Percentiles rank a stretch among this genome's conserved stretches.
These are phyloP conservation scores for Grapholita molesta DNA, from an alignment of 1,140 invertebrate genomes.

Conservation along the genomic window DNA sequence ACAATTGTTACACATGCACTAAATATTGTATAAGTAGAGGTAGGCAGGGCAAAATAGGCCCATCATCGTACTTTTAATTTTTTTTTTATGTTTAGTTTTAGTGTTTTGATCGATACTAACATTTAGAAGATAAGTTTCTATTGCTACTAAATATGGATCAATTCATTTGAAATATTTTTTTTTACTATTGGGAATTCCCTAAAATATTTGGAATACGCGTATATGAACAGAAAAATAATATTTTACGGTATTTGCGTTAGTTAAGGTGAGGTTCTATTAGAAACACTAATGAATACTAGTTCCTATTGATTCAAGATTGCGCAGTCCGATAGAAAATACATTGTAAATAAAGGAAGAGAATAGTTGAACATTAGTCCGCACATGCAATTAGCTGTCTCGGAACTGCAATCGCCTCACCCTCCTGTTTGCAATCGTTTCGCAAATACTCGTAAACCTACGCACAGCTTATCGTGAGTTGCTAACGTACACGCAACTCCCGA, in stretches of 20 bases:
- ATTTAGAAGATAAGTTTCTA: no score
- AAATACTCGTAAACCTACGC: neutral
- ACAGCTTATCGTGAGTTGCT: neutral
- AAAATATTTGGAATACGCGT: no score
- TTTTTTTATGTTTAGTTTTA: no score
- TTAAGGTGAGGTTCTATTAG: neutral
- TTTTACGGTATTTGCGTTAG: neutral
- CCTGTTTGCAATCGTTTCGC: neutral
- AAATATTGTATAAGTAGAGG: no score
- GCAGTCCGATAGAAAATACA: neutral
- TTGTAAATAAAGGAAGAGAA: neutral
- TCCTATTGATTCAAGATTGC: neutral
- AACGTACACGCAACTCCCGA: neutral
- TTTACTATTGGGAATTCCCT: no score
- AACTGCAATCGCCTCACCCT: neutral
- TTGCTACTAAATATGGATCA: no score
- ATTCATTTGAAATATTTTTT: no score
- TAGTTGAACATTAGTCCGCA: neutral
- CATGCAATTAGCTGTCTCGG: neutral
- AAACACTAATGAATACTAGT: neutral
- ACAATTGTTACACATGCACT: no score
- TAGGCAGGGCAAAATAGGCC: no score
- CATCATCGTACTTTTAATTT: no score
- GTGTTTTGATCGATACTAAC: no score
- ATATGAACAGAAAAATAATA: no score